Percentiles rank a stretch among this genome's conserved stretches.
These are phyloP conservation scores for Nematostella vectensis DNA, from an alignment of 92 coral and sea anemone species.

Conservation along the genomic window DNA sequence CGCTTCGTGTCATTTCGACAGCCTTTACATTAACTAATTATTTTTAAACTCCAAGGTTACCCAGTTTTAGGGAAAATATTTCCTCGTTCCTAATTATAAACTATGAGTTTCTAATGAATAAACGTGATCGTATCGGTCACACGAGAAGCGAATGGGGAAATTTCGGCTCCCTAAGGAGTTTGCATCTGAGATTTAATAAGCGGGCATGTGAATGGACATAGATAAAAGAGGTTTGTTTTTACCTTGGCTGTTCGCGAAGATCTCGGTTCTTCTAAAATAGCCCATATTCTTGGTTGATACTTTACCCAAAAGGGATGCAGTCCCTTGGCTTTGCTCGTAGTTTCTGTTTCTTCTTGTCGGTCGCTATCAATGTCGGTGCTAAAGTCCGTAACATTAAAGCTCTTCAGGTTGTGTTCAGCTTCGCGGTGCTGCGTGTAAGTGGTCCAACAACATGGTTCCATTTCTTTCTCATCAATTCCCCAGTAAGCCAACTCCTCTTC, in stretches of 20 bases:
- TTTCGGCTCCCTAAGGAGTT: too few relatives aligned
- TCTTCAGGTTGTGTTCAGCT: slow-evolving; percentile 85
- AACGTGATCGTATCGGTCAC: too few relatives aligned
- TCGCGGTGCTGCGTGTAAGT: slow-evolving; percentile 86
- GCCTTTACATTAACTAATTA: too few relatives aligned
- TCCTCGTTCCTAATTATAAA: too few relatives aligned
- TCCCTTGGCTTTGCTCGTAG: slow-evolving; percentile 32
- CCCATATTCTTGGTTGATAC: slow-evolving; percentile 77
- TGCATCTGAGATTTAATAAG: too few relatives aligned
- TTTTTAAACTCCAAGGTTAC: too few relatives aligned
- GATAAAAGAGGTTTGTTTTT: not conserved
- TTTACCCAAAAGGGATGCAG: slow-evolving; percentile 46
- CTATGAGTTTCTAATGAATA: too few relatives aligned
- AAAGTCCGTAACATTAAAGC: slow-evolving; percentile 57
- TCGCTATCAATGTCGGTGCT: slow-evolving; percentile 48
- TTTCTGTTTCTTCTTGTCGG: slow-evolving; percentile 14
- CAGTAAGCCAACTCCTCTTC: slow-evolving; percentile 89
- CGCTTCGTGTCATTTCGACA: too few relatives aligned
- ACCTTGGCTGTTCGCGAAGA: slow-evolving; percentile 90
- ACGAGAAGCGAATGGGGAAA: too few relatives aligned
- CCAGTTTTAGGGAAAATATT: too few relatives aligned
- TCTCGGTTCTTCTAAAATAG: slow-evolving; percentile 82
- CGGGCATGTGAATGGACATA: too few relatives aligned
- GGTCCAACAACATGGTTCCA: slow-evolving; percentile 98
- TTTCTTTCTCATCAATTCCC: slow-evolving; percentile 96